Base-by-base conservation (phyloP, 2,113 vertebrate genomes). In the Hiodon alosoides region DNA sequence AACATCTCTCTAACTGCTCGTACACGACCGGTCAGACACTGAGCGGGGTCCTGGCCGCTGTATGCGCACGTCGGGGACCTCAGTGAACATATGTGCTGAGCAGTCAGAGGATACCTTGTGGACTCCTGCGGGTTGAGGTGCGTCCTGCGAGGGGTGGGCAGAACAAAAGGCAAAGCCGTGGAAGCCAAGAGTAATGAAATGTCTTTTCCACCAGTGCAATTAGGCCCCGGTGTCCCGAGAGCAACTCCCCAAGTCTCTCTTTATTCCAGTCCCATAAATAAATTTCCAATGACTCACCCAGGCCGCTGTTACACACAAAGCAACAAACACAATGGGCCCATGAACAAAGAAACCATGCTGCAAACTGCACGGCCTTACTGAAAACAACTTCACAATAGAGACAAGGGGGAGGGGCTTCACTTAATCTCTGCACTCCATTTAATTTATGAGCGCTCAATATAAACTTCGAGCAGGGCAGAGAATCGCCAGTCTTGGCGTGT, bases 21-120 rank as follows among this genome's bases (percentile, higher is more conserved):
- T 31, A 31, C 31, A 31, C 31, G 31, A 31, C 31, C 31, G 31
- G 31, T 31, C 82, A 84, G 83, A 31, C 31, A 81, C 77, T 68
- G 46, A 51, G 59, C 31, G n/a, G n/a, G 13, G 9, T 48, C 66
- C 66, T 13, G 8, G 66, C 66, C 66, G 48, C 69, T 72, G 70
- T 71, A 80, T 4, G 67, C 31, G 70, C 81, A 80, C 73, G 82
- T 82, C 76, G 82, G 71, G 83, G 69, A 77, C 80, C 79, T 82
- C 76, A 81, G 72, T 48, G 72, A 59, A 78, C 53, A 54, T 80
- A 64, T 81, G 66, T 76, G 79, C 72, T 52, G 75, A 79, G 79
- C 77, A 79, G 53, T 73, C n/a, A 57, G 13, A 62, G 71, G 76
- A 54, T 50, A 17, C 74, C 71, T 64, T 75, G 61, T 73, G 16